These are phyloP conservation scores for Odontophorus gujanensis DNA, from an alignment of 2,113 vertebrate species.

Conservation along the genomic window DNA sequence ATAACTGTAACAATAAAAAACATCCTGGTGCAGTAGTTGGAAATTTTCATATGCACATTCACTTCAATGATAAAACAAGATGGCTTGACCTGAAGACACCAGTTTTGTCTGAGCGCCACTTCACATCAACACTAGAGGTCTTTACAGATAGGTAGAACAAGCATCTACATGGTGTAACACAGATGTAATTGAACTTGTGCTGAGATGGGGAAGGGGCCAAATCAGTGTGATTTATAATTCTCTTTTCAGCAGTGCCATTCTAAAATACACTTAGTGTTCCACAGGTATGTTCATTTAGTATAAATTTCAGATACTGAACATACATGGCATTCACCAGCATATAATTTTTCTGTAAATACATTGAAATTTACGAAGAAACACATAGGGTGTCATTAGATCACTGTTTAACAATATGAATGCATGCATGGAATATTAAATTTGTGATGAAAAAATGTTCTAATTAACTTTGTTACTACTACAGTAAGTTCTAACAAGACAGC, in stretches of 20 bases:
- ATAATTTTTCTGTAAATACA: background rate
- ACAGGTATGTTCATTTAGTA: background rate
- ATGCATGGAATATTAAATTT: background rate
- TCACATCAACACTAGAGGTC: background rate
- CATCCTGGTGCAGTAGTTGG: background rate
- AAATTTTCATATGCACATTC: slow-evolving; percentile 6
- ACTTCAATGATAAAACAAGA: slow-evolving; percentile 13
- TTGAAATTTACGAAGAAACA: background rate
- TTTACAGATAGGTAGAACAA: background rate
- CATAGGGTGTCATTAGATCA: background rate
- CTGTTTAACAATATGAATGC: background rate
- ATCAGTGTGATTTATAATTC: background rate
- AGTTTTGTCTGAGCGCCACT: background rate
- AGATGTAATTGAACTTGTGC: background rate
- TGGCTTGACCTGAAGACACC: background rate
- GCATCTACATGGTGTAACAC: background rate
- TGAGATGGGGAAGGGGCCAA: background rate
- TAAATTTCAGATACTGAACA: background rate
- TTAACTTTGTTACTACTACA: background rate
- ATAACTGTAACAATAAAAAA: background rate
- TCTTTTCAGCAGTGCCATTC: background rate
- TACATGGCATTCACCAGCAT: background rate
- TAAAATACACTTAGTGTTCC: background rate
- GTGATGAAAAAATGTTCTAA: background rate
- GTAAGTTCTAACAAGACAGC: background rate